phyloP scores from a whole-genome alignment of 2,888 invertebrate genomes.

The Eristalis pertinax region DNA sequence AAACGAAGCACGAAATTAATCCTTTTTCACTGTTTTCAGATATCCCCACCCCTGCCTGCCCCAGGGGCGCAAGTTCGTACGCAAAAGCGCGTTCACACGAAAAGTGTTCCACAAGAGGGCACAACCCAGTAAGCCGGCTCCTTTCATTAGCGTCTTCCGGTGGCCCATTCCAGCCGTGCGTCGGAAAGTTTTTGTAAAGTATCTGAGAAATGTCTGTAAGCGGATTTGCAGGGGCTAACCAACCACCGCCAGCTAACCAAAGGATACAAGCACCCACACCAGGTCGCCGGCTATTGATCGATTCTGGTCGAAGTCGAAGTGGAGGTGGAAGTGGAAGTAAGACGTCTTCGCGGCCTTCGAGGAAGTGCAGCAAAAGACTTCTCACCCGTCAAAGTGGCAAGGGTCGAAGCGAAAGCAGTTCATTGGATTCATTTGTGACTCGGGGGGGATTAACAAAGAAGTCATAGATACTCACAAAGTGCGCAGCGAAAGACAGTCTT shows the following conservation, averaged over 20 bases:
- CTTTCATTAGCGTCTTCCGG: not conserved
- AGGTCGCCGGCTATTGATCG: not conserved
- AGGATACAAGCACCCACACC: not conserved
- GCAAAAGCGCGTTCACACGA: not conserved
- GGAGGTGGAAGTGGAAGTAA: not conserved
- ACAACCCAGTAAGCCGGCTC: not conserved
- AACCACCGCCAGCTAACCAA: not conserved
- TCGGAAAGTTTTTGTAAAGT: constrained; percentile 7
- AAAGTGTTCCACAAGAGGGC: not conserved
- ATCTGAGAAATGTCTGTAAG: constrained; percentile 21
- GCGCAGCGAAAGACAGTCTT: not conserved
- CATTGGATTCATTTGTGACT: constrained; percentile 9
- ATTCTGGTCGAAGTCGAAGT: not conserved
- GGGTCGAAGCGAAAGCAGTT: not conserved
- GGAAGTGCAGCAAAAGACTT: not conserved
- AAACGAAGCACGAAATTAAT: constrained; percentile 5
- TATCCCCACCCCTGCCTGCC: not conserved
- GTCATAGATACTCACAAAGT: constrained; percentile 12
- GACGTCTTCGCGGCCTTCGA: not conserved
- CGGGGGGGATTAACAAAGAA: constrained; percentile 22
- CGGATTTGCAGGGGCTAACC: constrained; percentile 17
- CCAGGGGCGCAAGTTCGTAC: not conserved
- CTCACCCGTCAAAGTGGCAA: not conserved
- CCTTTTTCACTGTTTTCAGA: not conserved
- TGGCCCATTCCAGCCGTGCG: not conserved